Conservation (phyloP, 2,797 vertebrate species). For the Philypnodon macrostomus region DNA sequence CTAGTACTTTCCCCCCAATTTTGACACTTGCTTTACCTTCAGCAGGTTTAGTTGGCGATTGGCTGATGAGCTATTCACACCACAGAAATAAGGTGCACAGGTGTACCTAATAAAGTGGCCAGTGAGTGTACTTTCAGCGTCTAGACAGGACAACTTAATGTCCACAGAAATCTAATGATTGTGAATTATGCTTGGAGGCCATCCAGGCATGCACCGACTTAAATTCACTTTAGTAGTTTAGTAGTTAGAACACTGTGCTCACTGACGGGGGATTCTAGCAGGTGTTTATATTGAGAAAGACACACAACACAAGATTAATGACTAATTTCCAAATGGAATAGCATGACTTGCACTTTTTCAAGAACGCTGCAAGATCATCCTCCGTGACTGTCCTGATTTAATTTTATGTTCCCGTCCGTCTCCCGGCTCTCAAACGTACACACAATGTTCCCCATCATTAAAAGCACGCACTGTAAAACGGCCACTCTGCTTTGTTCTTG, state of each 20-base stretch:
- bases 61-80: no score
- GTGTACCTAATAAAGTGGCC: no score
- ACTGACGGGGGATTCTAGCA: slow-evolving; percentile 8
- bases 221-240: slow-evolving; percentile 54
- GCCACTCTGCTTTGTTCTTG: slow-evolving; percentile 19
- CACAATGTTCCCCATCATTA: slow-evolving; percentile 7
- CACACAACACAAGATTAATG: slow-evolving; percentile 7
- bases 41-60: no score
- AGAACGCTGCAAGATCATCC: slow-evolving; percentile 1
- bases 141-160: slow-evolving; percentile 47
- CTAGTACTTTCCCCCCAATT: no score
- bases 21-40: no score
- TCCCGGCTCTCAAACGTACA: background rate
- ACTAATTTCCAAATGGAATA: slow-evolving; percentile 10
- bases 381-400: slow-evolving; percentile 6
- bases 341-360: slow-evolving; percentile 35
- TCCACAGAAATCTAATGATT: slow-evolving; percentile 55
- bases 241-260: slow-evolving; percentile 11
- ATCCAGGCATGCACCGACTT: slow-evolving; percentile 48
- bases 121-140: slow-evolving; percentile 15
- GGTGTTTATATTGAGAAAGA: slow-evolving; percentile 20
- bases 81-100: no score
- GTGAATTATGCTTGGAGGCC: slow-evolving; percentile 61
- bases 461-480: slow-evolving; percentile 20
- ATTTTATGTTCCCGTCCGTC: background rate